phyloP scores from a whole-genome alignment of 2,797 vertebrate species.

The Gymnoscopelus braueri region DNA sequence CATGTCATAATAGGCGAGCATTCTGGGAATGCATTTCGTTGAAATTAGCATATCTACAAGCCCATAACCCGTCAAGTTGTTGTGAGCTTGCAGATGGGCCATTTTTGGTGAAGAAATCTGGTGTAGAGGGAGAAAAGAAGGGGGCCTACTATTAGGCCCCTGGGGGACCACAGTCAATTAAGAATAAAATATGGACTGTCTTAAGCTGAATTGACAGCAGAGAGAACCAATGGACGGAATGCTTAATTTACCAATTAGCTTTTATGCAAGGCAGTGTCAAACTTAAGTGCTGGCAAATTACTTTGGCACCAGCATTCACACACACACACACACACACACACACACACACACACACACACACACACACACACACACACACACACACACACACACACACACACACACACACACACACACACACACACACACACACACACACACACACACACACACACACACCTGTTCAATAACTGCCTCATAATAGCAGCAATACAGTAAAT shows the following conservation, averaged over 20 bases:
- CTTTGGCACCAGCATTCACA: slow-evolving; percentile 22
- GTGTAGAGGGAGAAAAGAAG: no score
- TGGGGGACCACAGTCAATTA: no score
- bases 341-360: neutral
- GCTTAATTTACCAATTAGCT: slow-evolving; percentile 18
- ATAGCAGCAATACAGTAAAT: neutral
- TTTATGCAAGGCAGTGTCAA: neutral
- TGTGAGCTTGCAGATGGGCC: no score
- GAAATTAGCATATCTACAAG: no score
- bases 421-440: no score
- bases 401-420: neutral
- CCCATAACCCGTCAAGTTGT: no score
- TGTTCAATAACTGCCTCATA: slow-evolving; percentile 28
- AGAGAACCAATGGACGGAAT: slow-evolving; percentile 1
- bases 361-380: neutral
- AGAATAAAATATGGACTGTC: slow-evolving; percentile 13
- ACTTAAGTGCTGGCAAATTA: slow-evolving; percentile 26
- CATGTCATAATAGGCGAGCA: no score
- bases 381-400: neutral
- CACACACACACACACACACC: no score
- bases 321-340: neutral
- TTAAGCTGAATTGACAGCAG: slow-evolving; percentile 27
- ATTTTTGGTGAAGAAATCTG: no score
- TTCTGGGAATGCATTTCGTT: no score
- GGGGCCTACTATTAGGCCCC: no score